phyloP scores from a whole-genome alignment of 2,113 vertebrate species.

The Campylorhamphus procurvoides region DNA sequence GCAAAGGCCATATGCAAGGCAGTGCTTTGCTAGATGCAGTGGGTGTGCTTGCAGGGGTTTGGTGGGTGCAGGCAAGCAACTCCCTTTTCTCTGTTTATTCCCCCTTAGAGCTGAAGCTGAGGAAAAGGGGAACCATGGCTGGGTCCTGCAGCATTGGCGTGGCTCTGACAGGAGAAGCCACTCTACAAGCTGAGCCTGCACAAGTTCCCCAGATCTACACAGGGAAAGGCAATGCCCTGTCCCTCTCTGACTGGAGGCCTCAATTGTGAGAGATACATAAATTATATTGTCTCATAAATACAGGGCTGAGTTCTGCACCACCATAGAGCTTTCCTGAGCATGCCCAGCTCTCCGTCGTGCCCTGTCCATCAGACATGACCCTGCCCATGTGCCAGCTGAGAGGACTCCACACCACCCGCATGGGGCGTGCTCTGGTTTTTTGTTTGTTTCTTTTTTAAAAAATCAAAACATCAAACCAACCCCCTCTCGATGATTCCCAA shows the following conservation, averaged over 20 bases:
- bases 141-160: rapidly evolving
- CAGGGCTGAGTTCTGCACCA: neutral
- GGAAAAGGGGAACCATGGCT: neutral
- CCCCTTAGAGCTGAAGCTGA: neutral
- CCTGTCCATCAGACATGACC: neutral
- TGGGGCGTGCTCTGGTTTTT: neutral
- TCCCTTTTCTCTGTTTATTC: neutral
- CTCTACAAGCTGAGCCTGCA: neutral
- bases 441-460: neutral
- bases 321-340: neutral
- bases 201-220: neutral
- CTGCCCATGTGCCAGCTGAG: rapidly evolving
- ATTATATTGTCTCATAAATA: neutral
- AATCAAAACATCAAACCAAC: neutral
- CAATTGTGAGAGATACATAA: neutral
- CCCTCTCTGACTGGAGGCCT: neutral
- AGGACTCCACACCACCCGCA: neutral
- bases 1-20: neutral
- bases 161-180: neutral
- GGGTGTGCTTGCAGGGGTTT: neutral
- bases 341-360: neutral
- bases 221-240: neutral
- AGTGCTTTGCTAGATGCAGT: neutral
- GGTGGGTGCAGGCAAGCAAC: neutral
- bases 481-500: neutral